Evolutionary conservation across 2,113 vertebrate genomes (phyloP), one percentile per base, ranked within the genome.

Genomic region (Oophaga pumilio): DNA sequence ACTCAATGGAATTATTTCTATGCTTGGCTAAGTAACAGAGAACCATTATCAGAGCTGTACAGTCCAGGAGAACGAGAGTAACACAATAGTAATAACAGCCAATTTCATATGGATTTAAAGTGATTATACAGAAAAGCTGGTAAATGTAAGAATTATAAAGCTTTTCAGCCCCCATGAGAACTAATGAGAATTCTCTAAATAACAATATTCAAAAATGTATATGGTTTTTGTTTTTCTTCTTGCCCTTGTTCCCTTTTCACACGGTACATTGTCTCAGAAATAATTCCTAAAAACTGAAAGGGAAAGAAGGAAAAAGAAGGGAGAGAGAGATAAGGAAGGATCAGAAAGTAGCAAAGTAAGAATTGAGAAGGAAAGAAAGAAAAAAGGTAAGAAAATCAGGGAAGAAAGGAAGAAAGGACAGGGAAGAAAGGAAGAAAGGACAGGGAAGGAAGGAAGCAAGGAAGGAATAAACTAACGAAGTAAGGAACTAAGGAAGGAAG

Each of bases 91-190:
- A 66, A 20, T 14, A 52, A 22, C 68, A 73, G 26, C n/a, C 82
- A 84, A 66, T 86, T 86, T 76, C 17, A 78, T 64, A 64, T 85
- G 17, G 24, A 14, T 64, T 76, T 66, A 86, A 86, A 53, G 22
- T 10, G 84, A 86, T 86, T 86, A 77, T 77, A 66, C 15, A 78
- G 84, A 33, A 77, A 86, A 77, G 74, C 59, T 76, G 57, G 43
- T 76, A 78, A 77, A 77, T 52, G 64, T 14, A 77, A 50, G 15
- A 24, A 66, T 77, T 60, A 26, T 14, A 64, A 53, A 74, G 20
- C 73, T 85, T 68, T 85, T 85, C 62, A 74, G 73, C 10, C 18
- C n/a, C 59, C 53, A 11, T 52, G 57, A 76, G 73, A 26, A 77
- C 49, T 26, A 85, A 64, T 53, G 9, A 77, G 43, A 85, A 64